Percentiles rank a stretch among this genome's conserved stretches.
Evolutionary conservation across 2,113 vertebrate genomes (phyloP).

Genomic region (Phodopus roborovskii): DNA sequence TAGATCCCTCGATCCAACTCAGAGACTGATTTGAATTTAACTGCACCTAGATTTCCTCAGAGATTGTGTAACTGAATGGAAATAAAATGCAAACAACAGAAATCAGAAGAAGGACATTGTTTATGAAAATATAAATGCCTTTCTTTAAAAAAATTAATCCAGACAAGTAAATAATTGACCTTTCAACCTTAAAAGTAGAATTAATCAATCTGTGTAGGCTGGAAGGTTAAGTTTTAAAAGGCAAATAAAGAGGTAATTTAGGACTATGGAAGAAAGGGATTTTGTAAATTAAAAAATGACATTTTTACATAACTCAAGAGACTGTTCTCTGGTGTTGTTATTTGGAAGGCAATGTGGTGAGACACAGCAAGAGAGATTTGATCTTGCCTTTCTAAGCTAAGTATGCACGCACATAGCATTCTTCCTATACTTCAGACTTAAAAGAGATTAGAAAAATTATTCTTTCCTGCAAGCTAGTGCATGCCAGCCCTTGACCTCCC

Average conservation of each 20-base stretch:
- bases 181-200: slow-evolving; percentile 39
- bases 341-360: slow-evolving; percentile 33
- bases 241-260: slow-evolving; percentile 23
- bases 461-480: slow-evolving; percentile 2
- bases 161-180: slow-evolving; percentile 30
- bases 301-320: slow-evolving; percentile 18
- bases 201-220: neutral
- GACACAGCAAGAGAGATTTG: neutral
- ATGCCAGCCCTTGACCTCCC: neutral
- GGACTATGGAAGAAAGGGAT: neutral
- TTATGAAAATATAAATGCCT: slow-evolving; percentile 20
- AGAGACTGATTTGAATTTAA: slow-evolving; percentile 19
- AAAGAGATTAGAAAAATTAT: slow-evolving; percentile 50
- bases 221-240: slow-evolving; percentile 42
- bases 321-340: slow-evolving; percentile 23
- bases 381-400: slow-evolving; percentile 51
- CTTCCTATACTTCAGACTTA: slow-evolving; percentile 51
- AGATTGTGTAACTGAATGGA: slow-evolving; percentile 29
- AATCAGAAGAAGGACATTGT: neutral
- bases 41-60: slow-evolving; percentile 9
- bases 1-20: neutral
- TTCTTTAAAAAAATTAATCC: neutral
- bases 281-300: slow-evolving; percentile 36
- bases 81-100: slow-evolving; percentile 20
- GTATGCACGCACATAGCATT: neutral